phyloP scores from a whole-genome alignment of 2,888 invertebrate species.

The Drosophila fulvimacula region DNA sequence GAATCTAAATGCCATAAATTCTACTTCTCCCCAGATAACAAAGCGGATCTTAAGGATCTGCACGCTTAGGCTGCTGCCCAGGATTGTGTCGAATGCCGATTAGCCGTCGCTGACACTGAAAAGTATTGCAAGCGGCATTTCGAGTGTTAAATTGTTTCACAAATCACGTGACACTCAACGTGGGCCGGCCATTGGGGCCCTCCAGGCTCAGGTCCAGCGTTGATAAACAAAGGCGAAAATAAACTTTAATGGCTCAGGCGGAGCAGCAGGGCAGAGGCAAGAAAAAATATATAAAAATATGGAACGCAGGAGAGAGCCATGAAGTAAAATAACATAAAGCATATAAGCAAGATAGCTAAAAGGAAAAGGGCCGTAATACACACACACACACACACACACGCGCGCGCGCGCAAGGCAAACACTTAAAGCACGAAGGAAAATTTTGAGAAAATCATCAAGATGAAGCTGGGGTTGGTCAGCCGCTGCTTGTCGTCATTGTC shows the following conservation, averaged over 20 bases:
- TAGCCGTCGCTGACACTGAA: slow-evolving; percentile 10
- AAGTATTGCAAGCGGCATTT: slow-evolving; percentile 16
- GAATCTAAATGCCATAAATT: no score
- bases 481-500: slow-evolving; percentile 73
- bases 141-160: slow-evolving; percentile 55
- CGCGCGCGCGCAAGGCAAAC: not conserved
- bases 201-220: slow-evolving; percentile 27
- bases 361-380: slow-evolving; percentile 26
- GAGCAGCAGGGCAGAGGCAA: not conserved
- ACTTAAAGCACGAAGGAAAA: slow-evolving; percentile 39
- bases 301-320: slow-evolving; percentile 45
- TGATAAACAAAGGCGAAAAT: slow-evolving; percentile 49
- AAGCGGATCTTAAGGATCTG: no score
- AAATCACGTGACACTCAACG: slow-evolving; percentile 57
- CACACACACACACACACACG: slow-evolving; percentile 8
- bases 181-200: not conserved
- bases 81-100: not conserved
- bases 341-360: slow-evolving; percentile 31
- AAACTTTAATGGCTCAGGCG: slow-evolving; percentile 61
- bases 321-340: slow-evolving; percentile 58
- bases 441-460: slow-evolving; percentile 77
- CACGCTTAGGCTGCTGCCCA: no score
- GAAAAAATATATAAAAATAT: slow-evolving; percentile 31
- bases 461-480: slow-evolving; percentile 25
- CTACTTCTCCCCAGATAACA: no score